These are phyloP conservation scores for Thumatha senex DNA, from an alignment of 2,888 invertebrate species.

Conservation along the genomic window DNA sequence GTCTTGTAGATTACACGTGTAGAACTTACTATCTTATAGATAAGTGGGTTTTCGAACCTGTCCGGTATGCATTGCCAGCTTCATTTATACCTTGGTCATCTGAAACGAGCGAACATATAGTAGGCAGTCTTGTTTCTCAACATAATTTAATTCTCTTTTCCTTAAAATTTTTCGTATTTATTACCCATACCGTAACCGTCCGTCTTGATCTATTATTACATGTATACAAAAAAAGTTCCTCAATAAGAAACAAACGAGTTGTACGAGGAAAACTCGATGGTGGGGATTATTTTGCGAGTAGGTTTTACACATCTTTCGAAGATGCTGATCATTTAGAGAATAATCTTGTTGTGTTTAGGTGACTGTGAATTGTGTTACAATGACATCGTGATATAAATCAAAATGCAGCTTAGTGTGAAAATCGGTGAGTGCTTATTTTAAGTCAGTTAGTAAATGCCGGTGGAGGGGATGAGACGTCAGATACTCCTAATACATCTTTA, in stretches of 20 bases:
- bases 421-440: conserved; percentile 19
- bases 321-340: conserved; percentile 23
- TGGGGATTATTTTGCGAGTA: conserved; percentile 22
- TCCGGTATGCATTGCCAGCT: no score
- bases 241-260: conserved; percentile 21
- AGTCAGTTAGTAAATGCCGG: neutral
- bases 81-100: no score
- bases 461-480: neutral
- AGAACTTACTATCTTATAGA: no score
- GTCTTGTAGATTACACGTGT: no score
- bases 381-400: conserved; percentile 8
- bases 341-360: conserved; percentile 19
- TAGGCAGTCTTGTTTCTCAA: no score
- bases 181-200: neutral
- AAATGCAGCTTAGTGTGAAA: conserved; percentile 18
- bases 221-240: conserved; percentile 16
- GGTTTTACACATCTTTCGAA: conserved; percentile 16
- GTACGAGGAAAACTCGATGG: conserved; percentile 22
- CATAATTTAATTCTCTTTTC: no score
- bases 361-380: conserved; percentile 12
- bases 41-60: no score
- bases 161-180: neutral
- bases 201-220: neutral
- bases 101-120: no score
- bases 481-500: no score